phyloP scores from a whole-genome alignment of 2,113 vertebrate genomes.

The Butorides virescens region DNA sequence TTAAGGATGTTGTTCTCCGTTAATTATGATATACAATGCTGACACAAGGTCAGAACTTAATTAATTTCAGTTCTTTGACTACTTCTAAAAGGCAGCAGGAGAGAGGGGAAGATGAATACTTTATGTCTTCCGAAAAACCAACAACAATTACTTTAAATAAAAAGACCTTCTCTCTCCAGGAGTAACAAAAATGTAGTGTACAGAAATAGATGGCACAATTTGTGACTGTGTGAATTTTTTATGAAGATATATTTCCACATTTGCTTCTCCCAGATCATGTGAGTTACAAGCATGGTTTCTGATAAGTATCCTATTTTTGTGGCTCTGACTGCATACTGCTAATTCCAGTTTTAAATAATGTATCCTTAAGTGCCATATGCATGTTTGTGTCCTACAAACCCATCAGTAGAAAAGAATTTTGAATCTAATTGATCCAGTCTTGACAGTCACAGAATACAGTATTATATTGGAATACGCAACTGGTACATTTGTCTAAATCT shows the following conservation, averaged over 20 bases:
- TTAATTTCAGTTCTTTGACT: slow-evolving; percentile 61
- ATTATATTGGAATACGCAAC: neutral
- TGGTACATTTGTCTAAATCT: neutral
- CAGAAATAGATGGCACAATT: slow-evolving; percentile 55
- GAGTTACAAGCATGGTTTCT: slow-evolving; percentile 40
- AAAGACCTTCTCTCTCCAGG: slow-evolving; percentile 25
- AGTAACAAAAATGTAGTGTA: slow-evolving; percentile 19
- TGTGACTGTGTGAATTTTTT: slow-evolving; percentile 61
- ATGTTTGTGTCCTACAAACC: neutral
- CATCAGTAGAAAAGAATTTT: neutral
- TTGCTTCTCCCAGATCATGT: slow-evolving; percentile 38
- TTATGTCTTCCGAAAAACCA: slow-evolving; percentile 1
- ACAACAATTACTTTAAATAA: slow-evolving; percentile 61
- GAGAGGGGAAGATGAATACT: slow-evolving; percentile 34
- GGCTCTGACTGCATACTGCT: neutral
- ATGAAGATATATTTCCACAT: slow-evolving; percentile 51
- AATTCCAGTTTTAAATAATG: slow-evolving; percentile 31
- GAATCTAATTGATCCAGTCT: neutral
- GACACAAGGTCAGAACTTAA: slow-evolving; percentile 59
- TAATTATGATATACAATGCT: slow-evolving; percentile 56
- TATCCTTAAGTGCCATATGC: neutral
- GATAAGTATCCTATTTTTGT: slow-evolving; percentile 19
- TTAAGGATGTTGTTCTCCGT: slow-evolving; percentile 49
- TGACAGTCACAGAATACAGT: neutral
- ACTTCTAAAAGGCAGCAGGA: slow-evolving; percentile 52